These are phyloP conservation scores for Meles meles DNA, from an alignment of 2,113 vertebrate species.

Conservation along the genomic window DNA sequence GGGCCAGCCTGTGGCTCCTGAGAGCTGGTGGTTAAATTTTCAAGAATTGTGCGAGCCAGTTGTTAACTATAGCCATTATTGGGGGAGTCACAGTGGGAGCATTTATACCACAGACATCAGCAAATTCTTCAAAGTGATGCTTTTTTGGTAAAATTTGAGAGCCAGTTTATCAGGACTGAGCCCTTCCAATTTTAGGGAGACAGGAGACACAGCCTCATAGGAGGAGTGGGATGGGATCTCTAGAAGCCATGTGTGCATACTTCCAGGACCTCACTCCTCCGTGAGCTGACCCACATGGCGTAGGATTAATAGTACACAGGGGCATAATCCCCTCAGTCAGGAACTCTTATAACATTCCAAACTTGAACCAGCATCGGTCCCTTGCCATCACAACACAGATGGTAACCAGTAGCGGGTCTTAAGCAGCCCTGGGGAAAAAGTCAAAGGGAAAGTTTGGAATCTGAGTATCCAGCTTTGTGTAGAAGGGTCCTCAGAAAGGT, in stretches of 20 bases:
- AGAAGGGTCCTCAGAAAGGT: background rate
- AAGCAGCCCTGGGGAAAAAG: background rate
- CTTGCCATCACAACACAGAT: background rate
- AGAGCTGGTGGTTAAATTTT: background rate
- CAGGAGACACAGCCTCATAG: background rate
- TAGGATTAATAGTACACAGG: background rate
- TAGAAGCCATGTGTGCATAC: no score
- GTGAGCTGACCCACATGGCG: fast-evolving
- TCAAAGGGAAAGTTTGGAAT: background rate
- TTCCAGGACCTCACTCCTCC: background rate
- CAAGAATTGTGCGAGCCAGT: background rate
- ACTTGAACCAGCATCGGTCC: fast-evolving
- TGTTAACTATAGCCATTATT: background rate
- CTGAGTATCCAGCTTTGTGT: background rate
- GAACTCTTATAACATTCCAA: background rate
- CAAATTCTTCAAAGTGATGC: background rate
- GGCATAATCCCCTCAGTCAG: fast-evolving
- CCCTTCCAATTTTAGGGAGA: fast-evolving
- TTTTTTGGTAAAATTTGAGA: background rate
- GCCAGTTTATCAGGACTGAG: background rate
- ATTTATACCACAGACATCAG: background rate
- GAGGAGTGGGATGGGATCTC: background rate
- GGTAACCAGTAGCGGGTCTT: background rate
- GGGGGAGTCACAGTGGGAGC: background rate
- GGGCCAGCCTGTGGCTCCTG: background rate